Conservation (phyloP, 2,888 invertebrate genomes). For the Scaeva pyrastri region DNA sequence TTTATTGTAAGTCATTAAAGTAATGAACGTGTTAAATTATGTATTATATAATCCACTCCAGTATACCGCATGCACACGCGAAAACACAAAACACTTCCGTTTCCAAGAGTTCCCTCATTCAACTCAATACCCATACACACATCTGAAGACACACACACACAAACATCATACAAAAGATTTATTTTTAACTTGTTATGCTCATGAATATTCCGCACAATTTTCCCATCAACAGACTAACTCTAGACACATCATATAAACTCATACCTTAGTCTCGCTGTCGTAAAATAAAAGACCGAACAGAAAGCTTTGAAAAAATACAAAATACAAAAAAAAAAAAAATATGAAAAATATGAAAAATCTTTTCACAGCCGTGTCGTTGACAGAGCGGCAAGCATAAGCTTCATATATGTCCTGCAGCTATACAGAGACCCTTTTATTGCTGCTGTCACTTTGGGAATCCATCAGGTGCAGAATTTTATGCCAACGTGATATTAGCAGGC, state of each 20-base stretch:
- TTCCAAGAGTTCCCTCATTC: neutral
- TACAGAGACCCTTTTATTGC: constrained; percentile 55
- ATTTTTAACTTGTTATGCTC: constrained; percentile 44
- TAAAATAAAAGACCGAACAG: constrained; percentile 27
- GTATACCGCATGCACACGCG: neutral
- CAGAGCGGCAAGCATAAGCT: constrained; percentile 39
- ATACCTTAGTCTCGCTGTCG: constrained; percentile 10
- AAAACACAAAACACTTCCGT: constrained; percentile 35
- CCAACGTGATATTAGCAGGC: constrained; percentile 56
- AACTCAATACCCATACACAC: neutral
- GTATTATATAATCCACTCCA: constrained; percentile 15
- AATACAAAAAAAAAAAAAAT: constrained; percentile 53
- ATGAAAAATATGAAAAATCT: constrained; percentile 33
- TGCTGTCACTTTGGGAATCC: constrained; percentile 62
- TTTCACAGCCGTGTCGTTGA: constrained; percentile 39
- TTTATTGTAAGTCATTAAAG: constrained; percentile 39
- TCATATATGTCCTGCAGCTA: constrained; percentile 52
- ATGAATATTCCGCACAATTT: constrained; percentile 58
- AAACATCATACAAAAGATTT: constrained; percentile 17
- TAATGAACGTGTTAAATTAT: constrained; percentile 37
- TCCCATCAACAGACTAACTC: constrained; percentile 53
- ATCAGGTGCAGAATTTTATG: constrained; percentile 57
- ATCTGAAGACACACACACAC: neutral
- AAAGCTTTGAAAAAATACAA: neutral
- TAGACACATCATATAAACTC: constrained; percentile 39